These are phyloP conservation scores for Erebia aethiops DNA, from an alignment of 2,888 invertebrate genomes.

Conservation along the genomic window DNA sequence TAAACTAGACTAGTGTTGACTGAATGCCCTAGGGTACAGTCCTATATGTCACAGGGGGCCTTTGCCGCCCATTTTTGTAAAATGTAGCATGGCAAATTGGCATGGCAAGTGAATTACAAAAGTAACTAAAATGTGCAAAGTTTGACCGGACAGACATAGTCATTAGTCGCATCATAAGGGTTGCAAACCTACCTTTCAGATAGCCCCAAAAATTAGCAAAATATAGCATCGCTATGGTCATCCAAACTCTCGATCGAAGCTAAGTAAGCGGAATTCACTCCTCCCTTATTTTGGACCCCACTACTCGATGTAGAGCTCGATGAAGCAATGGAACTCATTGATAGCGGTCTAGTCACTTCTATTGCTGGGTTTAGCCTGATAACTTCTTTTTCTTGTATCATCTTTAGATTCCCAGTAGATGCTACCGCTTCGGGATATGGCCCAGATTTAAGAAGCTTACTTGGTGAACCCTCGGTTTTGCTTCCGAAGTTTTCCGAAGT, in stretches of 20 bases:
- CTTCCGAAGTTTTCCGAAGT: conserved; percentile 62
- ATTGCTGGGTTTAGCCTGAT: conserved; percentile 78
- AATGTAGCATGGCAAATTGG: no score
- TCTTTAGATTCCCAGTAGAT: conserved; percentile 75
- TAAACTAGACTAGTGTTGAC: not conserved
- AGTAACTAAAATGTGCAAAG: no score
- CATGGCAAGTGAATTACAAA: no score
- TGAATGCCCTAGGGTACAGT: not conserved
- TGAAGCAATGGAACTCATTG: conserved; percentile 90
- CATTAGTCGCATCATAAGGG: no score
- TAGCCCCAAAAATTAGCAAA: not conserved
- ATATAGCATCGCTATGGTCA: conserved; percentile 89
- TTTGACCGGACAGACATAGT: no score
- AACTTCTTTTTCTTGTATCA: conserved; percentile 68
- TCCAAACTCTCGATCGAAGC: conserved; percentile 95
- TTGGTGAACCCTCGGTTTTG: conserved; percentile 57
- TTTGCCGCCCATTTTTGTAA: not conserved
- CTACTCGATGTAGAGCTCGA: conserved; percentile 86
- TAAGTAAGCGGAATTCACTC: conserved; percentile 89
- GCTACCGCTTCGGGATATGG: conserved; percentile 70
- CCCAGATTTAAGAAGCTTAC: conserved; percentile 62
- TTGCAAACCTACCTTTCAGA: no score
- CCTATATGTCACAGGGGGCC: not conserved
- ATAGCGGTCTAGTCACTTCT: conserved; percentile 86
- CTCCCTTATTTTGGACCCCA: conserved; percentile 84